Evolutionary conservation across 2,888 invertebrate genomes (phyloP).

Genomic region (Junonia oenone): DNA sequence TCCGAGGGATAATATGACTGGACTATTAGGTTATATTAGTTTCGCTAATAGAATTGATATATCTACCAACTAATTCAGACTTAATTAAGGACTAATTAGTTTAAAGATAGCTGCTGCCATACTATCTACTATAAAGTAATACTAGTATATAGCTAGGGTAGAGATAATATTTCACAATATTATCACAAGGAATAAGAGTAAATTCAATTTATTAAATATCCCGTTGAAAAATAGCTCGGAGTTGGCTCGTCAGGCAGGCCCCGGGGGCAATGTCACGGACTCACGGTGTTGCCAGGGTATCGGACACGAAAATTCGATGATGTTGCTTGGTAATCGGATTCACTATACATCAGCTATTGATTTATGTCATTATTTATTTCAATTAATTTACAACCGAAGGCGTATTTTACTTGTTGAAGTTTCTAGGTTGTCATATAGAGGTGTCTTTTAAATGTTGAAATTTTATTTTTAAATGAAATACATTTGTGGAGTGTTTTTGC

Average conservation of each 20-base stretch:
- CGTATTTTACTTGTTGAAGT: too few relatives aligned
- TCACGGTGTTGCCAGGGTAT: background rate
- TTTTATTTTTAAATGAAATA: too few relatives aligned
- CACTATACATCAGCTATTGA: background rate
- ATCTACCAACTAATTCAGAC: too few relatives aligned
- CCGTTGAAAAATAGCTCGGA: slow-evolving; percentile 14
- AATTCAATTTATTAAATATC: slow-evolving; percentile 23
- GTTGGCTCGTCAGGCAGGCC: slow-evolving; percentile 16
- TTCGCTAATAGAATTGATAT: too few relatives aligned
- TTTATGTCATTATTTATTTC: background rate
- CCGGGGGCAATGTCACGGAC: slow-evolving; percentile 11
- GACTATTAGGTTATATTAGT: too few relatives aligned
- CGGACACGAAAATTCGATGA: background rate
- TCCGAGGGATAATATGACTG: too few relatives aligned
- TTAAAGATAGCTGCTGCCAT: too few relatives aligned
- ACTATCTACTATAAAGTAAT: background rate
- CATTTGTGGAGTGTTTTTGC: too few relatives aligned
- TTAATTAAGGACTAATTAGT: too few relatives aligned
- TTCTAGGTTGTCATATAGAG: too few relatives aligned
- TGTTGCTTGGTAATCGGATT: slow-evolving; percentile 12
- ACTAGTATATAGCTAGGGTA: background rate
- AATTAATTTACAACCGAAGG: background rate
- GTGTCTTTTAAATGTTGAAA: too few relatives aligned
- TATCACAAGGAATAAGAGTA: slow-evolving; percentile 10
- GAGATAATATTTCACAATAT: slow-evolving; percentile 15